Percentiles rank a stretch among this genome's conserved stretches.
Evolutionary conservation across 2,888 invertebrate genomes (phyloP).

Genomic region (Lysandra bellargus): DNA sequence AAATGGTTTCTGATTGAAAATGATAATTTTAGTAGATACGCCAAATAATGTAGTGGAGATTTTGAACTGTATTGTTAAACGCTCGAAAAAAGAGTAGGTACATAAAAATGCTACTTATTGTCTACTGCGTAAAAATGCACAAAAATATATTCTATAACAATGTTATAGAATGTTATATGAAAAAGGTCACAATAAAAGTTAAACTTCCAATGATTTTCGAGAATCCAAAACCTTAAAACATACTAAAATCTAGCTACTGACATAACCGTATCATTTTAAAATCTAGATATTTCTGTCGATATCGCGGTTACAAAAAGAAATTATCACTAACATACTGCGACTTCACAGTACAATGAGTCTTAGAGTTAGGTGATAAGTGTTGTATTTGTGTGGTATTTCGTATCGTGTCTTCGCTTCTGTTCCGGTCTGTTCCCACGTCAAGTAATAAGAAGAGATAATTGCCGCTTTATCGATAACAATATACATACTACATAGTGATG

Average conservation of each 20-base stretch:
- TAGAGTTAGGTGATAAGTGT: slow-evolving; percentile 17
- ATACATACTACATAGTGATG: slow-evolving; percentile 41
- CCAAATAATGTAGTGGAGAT: too few species aligned
- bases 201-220: neutral
- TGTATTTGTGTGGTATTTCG: neutral
- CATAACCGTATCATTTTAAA: neutral
- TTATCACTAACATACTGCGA: neutral
- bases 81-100: too few species aligned
- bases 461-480: slow-evolving; percentile 43
- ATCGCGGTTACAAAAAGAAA: slow-evolving; percentile 13
- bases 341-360: neutral
- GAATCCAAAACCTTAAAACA: neutral
- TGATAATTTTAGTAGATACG: too few species aligned
- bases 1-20: neutral
- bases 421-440: slow-evolving; percentile 69
- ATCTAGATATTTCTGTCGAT: neutral
- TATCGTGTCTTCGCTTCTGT: slow-evolving; percentile 54
- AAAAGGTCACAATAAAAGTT: too few species aligned
- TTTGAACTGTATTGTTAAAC: too few species aligned
- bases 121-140: too few species aligned
- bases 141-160: too few species aligned
- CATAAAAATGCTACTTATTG: too few species aligned
- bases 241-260: neutral
- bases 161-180: too few species aligned
- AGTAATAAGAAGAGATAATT: slow-evolving; percentile 61